These are phyloP conservation scores for Synanthedon formicaeformis DNA, from an alignment of 2,888 invertebrate genomes.

Conservation along the genomic window DNA sequence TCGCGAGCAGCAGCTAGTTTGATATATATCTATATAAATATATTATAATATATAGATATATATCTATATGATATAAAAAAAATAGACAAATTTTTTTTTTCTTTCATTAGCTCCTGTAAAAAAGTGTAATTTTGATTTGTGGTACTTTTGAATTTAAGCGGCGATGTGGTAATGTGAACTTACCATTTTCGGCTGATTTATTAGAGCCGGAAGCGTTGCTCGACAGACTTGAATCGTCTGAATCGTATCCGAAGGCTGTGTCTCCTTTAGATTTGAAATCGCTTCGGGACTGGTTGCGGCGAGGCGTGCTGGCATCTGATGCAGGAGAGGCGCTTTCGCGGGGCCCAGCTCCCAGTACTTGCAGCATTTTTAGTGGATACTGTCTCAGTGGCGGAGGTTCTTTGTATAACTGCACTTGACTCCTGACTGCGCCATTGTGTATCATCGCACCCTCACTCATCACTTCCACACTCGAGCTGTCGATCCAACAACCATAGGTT, in stretches of 20 bases:
- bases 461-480: constrained; percentile 9
- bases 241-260: constrained; percentile 56
- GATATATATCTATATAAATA: too few relatives aligned
- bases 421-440: constrained; percentile 47
- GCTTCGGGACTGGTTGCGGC: constrained; percentile 35
- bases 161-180: constrained; percentile 5
- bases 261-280: constrained; percentile 29
- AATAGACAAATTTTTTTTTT: too few relatives aligned
- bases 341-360: constrained; percentile 15
- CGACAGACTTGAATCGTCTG: constrained; percentile 62
- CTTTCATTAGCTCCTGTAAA: too few relatives aligned
- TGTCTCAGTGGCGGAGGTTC: constrained; percentile 29
- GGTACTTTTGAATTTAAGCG: too few relatives aligned
- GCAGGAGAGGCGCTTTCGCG: constrained; percentile 20
- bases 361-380: constrained; percentile 31
- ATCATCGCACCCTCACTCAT: constrained; percentile 60
- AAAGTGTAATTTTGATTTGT: too few relatives aligned
- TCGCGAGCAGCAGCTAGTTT: too few relatives aligned
- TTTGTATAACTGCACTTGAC: constrained; percentile 30
- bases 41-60: too few relatives aligned
- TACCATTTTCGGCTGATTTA: constrained; percentile 57
- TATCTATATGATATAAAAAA: too few relatives aligned
- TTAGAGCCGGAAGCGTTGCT: constrained; percentile 62
- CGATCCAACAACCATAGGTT: constrained; percentile 3
- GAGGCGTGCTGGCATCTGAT: constrained; percentile 20